Evolutionary conservation across 2,797 vertebrate species (phyloP).

Genomic region (Salmo trutta): DNA sequence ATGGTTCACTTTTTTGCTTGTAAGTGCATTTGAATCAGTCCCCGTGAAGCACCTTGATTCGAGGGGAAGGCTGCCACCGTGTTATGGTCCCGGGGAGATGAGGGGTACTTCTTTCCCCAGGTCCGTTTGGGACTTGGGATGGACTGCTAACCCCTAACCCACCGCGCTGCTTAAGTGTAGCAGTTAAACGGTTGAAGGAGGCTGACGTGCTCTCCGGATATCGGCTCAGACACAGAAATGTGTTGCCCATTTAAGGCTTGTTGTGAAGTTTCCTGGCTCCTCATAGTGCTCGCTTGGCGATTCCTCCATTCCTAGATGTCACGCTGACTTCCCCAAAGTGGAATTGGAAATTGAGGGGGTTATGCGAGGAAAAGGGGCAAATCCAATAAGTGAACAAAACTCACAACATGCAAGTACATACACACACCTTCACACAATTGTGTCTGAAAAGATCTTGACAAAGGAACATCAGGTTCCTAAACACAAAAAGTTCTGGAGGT

Average conservation of each 20-base stretch:
- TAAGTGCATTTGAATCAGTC: constrained; percentile 27
- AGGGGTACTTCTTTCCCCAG: not conserved
- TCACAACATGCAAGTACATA: constrained; percentile 7
- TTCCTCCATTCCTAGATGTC: not conserved
- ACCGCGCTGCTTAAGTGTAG: not conserved
- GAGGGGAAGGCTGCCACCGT: not conserved
- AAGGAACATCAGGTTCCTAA: not conserved
- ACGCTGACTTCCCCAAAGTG: not conserved
- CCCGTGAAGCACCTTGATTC: constrained; percentile 16
- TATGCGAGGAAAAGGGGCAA: not conserved
- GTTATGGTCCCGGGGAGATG: not conserved
- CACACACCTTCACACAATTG: not conserved
- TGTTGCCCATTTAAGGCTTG: constrained; percentile 26
- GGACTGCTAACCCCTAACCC: not conserved
- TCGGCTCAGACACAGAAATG: constrained; percentile 11
- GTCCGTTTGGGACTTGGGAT: not conserved
- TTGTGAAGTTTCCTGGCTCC: constrained; percentile 5
- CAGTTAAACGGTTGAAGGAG: constrained; percentile 18
- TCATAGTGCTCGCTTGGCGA: no score
- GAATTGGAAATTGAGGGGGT: not conserved
- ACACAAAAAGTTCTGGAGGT: not conserved
- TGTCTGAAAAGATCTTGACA: not conserved
- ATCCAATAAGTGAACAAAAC: not conserved
- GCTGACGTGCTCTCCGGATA: not conserved
- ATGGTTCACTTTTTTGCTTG: constrained; percentile 18